phyloP scores from a whole-genome alignment of 1,140 invertebrate species.

The Neoseiulus cucumeris region DNA sequence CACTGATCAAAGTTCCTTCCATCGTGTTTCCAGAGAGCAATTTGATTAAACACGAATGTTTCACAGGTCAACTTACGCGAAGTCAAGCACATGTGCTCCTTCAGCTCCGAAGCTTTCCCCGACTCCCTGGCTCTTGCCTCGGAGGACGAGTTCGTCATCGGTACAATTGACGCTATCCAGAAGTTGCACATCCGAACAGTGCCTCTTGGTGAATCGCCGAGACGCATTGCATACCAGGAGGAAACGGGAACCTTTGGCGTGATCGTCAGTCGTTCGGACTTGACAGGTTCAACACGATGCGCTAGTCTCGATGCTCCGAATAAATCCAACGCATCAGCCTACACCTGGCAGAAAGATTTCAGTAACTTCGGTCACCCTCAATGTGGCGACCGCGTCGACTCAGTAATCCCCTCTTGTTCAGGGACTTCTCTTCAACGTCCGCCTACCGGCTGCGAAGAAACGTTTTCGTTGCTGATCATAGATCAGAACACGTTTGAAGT shows the following conservation, averaged over 20 bases:
- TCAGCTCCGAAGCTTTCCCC: conserved; percentile 81
- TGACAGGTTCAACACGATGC: background rate
- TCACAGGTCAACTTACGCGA: conserved; percentile 77
- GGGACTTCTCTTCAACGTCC: background rate
- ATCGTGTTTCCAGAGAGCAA: background rate
- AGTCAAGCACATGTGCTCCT: conserved; percentile 93
- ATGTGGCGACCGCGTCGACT: background rate
- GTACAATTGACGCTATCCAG: conserved; percentile 96
- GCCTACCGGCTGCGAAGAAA: background rate
- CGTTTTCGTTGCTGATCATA: conserved; percentile 47
- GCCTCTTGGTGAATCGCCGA: conserved; percentile 73
- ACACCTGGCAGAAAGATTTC: conserved; percentile 5
- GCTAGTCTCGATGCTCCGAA: conserved; percentile 1
- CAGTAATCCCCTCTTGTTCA: background rate
- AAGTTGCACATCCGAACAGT: conserved; percentile 91
- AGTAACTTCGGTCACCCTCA: background rate
- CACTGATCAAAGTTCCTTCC: background rate
- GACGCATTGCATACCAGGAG: conserved; percentile 24
- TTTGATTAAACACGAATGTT: background rate
- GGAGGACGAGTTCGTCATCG: conserved; percentile 78
- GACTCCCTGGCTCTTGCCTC: conserved; percentile 74
- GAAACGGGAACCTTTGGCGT: conserved; percentile 4
- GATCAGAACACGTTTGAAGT: conserved; percentile 92
- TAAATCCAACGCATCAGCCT: background rate
- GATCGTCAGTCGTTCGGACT: background rate